Evolutionary conservation across 1,140 invertebrate species (phyloP), one percentile per base, ranked within the genome.

Genomic region (Atopsyche davidsoni): DNA sequence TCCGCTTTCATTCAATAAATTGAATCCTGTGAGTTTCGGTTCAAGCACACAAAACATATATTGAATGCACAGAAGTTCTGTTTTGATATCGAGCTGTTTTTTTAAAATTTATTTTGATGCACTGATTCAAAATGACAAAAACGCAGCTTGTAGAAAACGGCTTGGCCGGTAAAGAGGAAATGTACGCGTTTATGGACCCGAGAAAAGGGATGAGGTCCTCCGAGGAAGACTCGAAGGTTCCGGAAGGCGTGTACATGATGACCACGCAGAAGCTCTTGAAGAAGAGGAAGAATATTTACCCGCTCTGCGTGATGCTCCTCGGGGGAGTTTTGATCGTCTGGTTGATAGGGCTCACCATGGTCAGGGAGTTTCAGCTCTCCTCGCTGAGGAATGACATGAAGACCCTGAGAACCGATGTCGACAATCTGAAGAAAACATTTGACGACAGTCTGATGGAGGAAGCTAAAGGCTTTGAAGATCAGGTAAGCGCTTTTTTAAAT

Each of bases 91-190:
- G n/a, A n/a, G n/a, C n/a, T n/a, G n/a, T n/a, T n/a, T n/a, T n/a
- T n/a, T n/a, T n/a, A n/a, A n/a, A n/a, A n/a, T n/a, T n/a, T n/a
- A n/a, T n/a, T n/a, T 31, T 17, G 17, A 11, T 19, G 4, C 14
- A 44, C 25, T 22, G 3, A 46, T 23, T 46, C 11, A 51, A 14
- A 51, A 50, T 51, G 48, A 36, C 48, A 18, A 51, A 51, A 17
- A 25, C 21, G 10, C 23, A 45, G 28, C 23, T 21, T 51, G 14
- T 39, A 14, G 47, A 50, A 4, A 17, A 21, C 19, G 42, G 42
- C 13, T n/a, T 38, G 18, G 17, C 31, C 22, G 28, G 28, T 2
- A 51, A 51, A 38, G 48, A 51, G 31, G 48, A 51, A 21, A 44
- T 22, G 6, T 51, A 38, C 41, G 22, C 48, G 11, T 51, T 51